These are phyloP conservation scores for Montipora capitata DNA, from an alignment of 92 coral and sea anemone genomes.

Conservation along the genomic window DNA sequence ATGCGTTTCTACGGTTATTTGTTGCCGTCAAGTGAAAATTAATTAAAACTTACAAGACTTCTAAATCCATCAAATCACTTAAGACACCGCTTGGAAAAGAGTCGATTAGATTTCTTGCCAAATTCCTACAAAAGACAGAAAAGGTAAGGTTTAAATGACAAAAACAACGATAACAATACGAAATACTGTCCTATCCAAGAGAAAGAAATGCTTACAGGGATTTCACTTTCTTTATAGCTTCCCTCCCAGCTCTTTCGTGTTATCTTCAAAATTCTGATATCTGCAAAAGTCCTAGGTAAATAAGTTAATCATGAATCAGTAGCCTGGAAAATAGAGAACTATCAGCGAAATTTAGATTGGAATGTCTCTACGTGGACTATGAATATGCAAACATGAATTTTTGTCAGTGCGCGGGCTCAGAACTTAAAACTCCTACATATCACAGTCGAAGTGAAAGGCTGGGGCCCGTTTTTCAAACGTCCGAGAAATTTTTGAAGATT, in stretches of 20 bases:
- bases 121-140: constrained; percentile 29
- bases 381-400: too few species aligned
- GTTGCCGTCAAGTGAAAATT: not conserved
- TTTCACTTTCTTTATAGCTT: constrained; percentile 20
- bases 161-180: not conserved
- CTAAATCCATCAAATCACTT: constrained; percentile 45
- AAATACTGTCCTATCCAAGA: not conserved
- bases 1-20: not conserved
- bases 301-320: too few species aligned
- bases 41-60: constrained; percentile 53
- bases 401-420: too few species aligned
- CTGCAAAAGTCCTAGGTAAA: constrained; percentile 38
- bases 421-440: too few species aligned
- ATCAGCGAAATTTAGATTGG: too few species aligned
- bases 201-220: constrained; percentile 45
- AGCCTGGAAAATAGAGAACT: not conserved
- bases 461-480: too few species aligned
- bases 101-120: constrained; percentile 56
- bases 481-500: too few species aligned
- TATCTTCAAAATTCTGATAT: constrained; percentile 50
- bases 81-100: constrained; percentile 39
- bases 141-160: too few species aligned
- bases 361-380: too few species aligned
- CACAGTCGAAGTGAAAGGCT: too few species aligned
- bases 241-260: constrained; percentile 28